A percentile compares a stretch with the other conserved stretches of the same genome.
These are phyloP conservation scores for Patella vulgata DNA, from an alignment of 1,140 invertebrate species.

Conservation along the genomic window DNA sequence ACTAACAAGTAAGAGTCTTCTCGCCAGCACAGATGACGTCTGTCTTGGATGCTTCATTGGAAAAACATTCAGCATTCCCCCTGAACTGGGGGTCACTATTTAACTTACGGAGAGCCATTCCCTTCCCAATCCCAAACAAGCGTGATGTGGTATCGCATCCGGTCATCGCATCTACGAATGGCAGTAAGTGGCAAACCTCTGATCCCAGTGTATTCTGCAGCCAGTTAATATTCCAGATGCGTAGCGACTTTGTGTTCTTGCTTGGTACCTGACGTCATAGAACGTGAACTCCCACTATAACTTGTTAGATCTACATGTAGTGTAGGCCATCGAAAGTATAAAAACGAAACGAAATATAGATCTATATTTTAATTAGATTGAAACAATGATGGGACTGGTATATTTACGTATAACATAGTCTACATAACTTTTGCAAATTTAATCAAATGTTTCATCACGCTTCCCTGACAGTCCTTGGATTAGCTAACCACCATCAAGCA, in stretches of 20 bases:
- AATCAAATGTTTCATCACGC: neutral
- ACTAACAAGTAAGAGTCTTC: neutral
- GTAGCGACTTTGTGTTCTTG: no score
- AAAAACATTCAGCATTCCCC: neutral
- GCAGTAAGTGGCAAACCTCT: constrained; percentile 10
- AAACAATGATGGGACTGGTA: neutral
- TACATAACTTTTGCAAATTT: neutral
- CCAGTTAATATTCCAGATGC: no score
- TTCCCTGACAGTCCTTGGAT: neutral
- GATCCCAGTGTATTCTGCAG: no score
- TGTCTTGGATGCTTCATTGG: no score
- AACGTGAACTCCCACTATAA: constrained; percentile 1
- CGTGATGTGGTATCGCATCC: constrained; percentile 17
- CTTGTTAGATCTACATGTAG: neutral
- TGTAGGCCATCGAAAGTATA: constrained; percentile 5
- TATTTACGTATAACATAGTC: neutral
- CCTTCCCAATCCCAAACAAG: constrained; percentile 7
- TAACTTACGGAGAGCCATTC: neutral
- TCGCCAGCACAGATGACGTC: neutral
- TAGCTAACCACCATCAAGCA: constrained; percentile 21
- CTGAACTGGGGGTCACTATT: neutral
- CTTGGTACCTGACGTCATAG: neutral
- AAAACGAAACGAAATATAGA: constrained; percentile 2
- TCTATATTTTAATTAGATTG: no score
- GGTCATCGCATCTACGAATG: constrained; percentile 17